A percentile compares a stretch with the other conserved stretches of the same genome.
These are phyloP conservation scores for Rhinoderma darwinii DNA, from an alignment of 2,113 vertebrate species.

Conservation along the genomic window DNA sequence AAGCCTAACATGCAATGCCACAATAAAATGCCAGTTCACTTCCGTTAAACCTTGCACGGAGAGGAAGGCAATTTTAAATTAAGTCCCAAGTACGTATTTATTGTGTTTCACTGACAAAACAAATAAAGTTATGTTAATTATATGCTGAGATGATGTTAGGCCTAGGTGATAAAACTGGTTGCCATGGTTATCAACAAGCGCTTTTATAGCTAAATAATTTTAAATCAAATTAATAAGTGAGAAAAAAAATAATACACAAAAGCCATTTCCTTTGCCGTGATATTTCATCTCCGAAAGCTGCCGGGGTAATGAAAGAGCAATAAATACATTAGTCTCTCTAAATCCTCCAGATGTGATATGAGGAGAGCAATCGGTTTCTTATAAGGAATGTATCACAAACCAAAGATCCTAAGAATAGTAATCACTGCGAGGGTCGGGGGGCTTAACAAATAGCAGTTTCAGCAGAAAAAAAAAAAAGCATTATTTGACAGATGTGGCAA, in stretches of 20 bases:
- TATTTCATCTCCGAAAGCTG: conserved; percentile 49
- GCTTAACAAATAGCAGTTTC: background rate
- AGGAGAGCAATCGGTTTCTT: conserved; percentile 24
- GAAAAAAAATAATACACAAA: conserved; percentile 34
- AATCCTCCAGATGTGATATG: conserved; percentile 48
- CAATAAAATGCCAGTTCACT: conserved; percentile 13
- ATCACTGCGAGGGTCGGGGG: background rate
- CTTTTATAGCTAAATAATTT: conserved; percentile 7
- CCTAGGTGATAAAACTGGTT: conserved; percentile 16
- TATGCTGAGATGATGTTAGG: background rate
- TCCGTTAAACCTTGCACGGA: background rate
- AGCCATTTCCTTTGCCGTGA: conserved; percentile 20
- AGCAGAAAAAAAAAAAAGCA: conserved; percentile 30
- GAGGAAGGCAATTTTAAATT: conserved; percentile 26
- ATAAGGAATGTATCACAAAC: conserved; percentile 29
- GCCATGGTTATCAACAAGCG: background rate
- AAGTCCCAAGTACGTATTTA: background rate
- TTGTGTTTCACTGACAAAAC: background rate
- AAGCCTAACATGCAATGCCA: background rate
- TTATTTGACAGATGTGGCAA: conserved; percentile 37
- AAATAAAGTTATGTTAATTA: background rate
- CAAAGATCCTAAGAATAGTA: conserved; percentile 7
- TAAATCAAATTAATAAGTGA: conserved; percentile 44
- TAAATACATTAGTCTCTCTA: conserved; percentile 38
- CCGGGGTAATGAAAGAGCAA: conserved; percentile 39